Evolutionary conservation across 2,888 invertebrate species (phyloP), one percentile per base, ranked within the genome.

Genomic region (Perithous albicinctus): DNA sequence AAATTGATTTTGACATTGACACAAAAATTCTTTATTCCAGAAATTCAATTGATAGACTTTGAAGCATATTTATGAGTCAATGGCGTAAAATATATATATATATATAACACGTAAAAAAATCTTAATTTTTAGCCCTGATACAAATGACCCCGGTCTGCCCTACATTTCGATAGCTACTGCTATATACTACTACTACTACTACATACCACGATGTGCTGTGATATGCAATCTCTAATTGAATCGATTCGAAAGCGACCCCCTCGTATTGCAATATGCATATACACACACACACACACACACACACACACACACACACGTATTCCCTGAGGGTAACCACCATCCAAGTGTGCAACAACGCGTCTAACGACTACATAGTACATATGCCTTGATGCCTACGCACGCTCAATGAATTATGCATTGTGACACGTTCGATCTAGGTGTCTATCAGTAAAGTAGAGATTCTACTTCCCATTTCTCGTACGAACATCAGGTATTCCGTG

Each of bases 151-250:
- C 10, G 56, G 20, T 56, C 1, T n/a, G n/a, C n/a, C n/a, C n/a
- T 12, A 56, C 29, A 54, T 66, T 26, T 46, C 12, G 20, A 7
- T 7, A 54, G 7, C 20, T 29, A 54, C 20, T 18, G 3, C 51
- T 23, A 15, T 43, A 18, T 29, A 54, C 51, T 15, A 35, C 18
- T 29, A 32, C 35, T n/a, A 70, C 35, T 20, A 56, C n/a, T 38
- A 15, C 18, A 56, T 38, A 35, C 12, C 10, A 12, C 26, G 10
- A 63, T 15, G 41, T 15, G 38, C 56, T 18, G 64, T 29, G 51
- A 76, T 73, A 69, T 77, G 73, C 73, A 63, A 73, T 73, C 63
- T 46, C 61, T 77, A 73, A 77, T 81, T 81, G 77, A 81, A 73
- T 81, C 66, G 77, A 73, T 69, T 77, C 54, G 77, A 63, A 73